These are phyloP conservation scores for Thomomys bottae DNA, from an alignment of 2,113 vertebrate genomes.

Conservation along the genomic window DNA sequence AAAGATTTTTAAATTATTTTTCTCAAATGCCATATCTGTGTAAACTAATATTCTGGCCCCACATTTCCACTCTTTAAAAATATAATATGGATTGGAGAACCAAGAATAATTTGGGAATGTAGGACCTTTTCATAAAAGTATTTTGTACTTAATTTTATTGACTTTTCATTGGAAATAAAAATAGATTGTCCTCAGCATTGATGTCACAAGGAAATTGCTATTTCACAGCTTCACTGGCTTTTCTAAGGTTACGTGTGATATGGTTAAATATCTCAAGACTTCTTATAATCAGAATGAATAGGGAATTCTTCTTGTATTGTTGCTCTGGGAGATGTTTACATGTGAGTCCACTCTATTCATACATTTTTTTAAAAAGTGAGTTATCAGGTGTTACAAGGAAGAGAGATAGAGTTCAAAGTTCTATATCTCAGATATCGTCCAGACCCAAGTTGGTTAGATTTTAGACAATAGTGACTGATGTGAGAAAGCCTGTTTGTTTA, in stretches of 20 bases:
- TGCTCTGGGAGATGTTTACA: neutral
- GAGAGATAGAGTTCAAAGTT: neutral
- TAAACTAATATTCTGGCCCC: conserved; percentile 9
- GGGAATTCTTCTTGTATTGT: neutral
- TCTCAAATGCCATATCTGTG: neutral
- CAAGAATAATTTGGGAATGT: conserved; percentile 2
- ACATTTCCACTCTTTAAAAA: conserved; percentile 33
- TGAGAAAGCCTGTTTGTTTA: conserved; percentile 31
- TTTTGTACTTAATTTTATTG: neutral
- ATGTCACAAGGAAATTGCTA: neutral
- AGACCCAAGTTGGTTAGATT: conserved; percentile 22
- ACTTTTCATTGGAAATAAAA: conserved; percentile 27
- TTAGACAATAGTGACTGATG: conserved; percentile 37
- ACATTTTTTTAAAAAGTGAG: neutral
- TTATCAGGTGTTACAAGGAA: neutral
- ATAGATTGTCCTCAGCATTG: neutral
- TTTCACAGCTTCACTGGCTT: neutral
- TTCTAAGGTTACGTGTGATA: neutral
- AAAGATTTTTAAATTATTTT: neutral
- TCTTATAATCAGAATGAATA: neutral
- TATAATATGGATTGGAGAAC: neutral
- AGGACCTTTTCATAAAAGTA: neutral
- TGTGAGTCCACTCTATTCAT: neutral
- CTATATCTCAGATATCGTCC: neutral
- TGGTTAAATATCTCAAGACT: neutral